Percentiles rank a stretch among this genome's conserved stretches.
Conservation (phyloP, 2,797 vertebrate species). For the Arrhamphus sclerolepis region DNA sequence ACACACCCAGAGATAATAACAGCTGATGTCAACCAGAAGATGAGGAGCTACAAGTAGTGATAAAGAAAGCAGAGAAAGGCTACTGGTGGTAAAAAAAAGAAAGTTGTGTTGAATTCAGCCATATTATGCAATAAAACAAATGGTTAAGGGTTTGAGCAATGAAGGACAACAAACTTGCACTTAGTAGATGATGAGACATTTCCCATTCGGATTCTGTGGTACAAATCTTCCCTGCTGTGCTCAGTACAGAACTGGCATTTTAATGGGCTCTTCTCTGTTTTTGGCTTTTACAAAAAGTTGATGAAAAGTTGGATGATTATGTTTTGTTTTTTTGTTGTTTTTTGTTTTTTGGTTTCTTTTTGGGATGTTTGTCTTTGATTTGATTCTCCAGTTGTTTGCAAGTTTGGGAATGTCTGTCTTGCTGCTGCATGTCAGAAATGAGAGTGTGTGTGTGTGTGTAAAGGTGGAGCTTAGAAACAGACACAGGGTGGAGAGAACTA, state of each 20-base stretch:
- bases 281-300: conserved; percentile 10
- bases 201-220: neutral
- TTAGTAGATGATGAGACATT: conserved; percentile 16
- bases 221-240: no score
- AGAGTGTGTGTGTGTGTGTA: neutral
- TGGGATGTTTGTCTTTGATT: conserved; percentile 30
- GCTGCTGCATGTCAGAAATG: conserved; percentile 58
- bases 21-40: neutral
- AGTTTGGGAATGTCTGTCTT: conserved; percentile 66
- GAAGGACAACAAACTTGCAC: neutral
- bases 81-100: neutral
- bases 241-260: no score
- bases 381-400: conserved; percentile 28
- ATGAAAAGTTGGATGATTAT: conserved; percentile 42
- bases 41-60: neutral
- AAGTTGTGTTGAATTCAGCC: neutral
- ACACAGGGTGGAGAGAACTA: conserved; percentile 46
- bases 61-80: neutral
- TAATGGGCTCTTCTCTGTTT: neutral
- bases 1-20: neutral
- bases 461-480: conserved; percentile 41
- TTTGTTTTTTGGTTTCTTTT: neutral
- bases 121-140: neutral
- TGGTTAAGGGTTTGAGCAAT: neutral
- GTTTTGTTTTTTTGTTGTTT: neutral